phyloP scores from a whole-genome alignment of 2,888 invertebrate genomes.

The Pteria penguin region DNA sequence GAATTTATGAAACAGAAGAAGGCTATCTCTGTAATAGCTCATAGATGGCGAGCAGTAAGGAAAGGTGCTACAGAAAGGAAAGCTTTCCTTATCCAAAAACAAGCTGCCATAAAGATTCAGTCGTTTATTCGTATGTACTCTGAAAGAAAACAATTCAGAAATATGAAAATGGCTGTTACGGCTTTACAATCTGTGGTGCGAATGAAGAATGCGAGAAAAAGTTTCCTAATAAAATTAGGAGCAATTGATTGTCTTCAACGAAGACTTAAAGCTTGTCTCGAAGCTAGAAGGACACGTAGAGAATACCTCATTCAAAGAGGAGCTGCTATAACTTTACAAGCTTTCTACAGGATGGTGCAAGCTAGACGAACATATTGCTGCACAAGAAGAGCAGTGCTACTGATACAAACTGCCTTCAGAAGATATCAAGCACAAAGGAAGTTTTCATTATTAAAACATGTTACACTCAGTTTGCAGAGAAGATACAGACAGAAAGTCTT shows the following conservation, averaged over 20 bases:
- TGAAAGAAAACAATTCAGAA: too few species aligned
- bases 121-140: too few species aligned
- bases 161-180: too few species aligned
- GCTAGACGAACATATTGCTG: too few species aligned
- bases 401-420: conserved; percentile 41
- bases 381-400: not conserved
- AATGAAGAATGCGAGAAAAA: too few species aligned
- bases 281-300: too few species aligned
- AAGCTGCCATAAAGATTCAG: conserved; percentile 54
- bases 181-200: too few species aligned
- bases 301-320: conserved; percentile 16
- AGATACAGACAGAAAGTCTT: conserved; percentile 48
- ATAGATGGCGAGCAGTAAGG: conserved; percentile 36
- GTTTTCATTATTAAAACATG: conserved; percentile 25
- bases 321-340: conserved; percentile 45
- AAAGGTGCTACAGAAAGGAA: conserved; percentile 22
- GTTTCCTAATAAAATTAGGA: too few species aligned
- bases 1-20: not conserved
- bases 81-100: conserved; percentile 19
- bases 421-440: conserved; percentile 19
- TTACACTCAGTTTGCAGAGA: conserved; percentile 8
- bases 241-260: too few species aligned
- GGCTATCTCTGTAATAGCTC: not conserved
- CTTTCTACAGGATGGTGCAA: conserved; percentile 41
- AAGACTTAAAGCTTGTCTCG: too few species aligned